Percentiles rank a stretch among this genome's conserved stretches.
These are phyloP conservation scores for Megatriorchis doriae DNA, from an alignment of 2,113 vertebrate species.

Conservation along the genomic window DNA sequence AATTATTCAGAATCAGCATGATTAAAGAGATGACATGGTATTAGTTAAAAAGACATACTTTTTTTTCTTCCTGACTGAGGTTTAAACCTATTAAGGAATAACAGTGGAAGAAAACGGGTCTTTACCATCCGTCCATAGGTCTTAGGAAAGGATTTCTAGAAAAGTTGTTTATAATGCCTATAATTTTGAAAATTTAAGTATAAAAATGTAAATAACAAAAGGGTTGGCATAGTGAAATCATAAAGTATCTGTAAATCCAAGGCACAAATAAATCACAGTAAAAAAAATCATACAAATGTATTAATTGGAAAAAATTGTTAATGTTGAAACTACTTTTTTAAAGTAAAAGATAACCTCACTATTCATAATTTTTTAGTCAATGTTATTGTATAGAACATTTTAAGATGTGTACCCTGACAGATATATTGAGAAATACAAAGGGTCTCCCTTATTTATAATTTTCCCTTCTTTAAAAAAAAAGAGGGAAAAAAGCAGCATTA, in stretches of 20 bases:
- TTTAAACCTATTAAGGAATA: conserved; percentile 71
- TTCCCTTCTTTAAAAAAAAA: neutral
- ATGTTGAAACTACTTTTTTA: conserved; percentile 21
- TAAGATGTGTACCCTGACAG: neutral
- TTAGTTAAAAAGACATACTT: conserved; percentile 73
- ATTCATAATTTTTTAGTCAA: neutral
- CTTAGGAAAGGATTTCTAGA: conserved; percentile 37
- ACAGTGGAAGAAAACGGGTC: neutral
- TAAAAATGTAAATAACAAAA: conserved; percentile 41
- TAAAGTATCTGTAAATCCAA: conserved; percentile 24
- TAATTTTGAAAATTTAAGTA: conserved; percentile 50
- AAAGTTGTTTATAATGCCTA: conserved; percentile 52
- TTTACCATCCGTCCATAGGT: neutral
- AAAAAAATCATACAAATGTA: conserved; percentile 6
- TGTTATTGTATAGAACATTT: neutral
- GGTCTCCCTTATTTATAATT: neutral
- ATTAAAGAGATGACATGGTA: conserved; percentile 79
- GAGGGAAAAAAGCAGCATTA: neutral
- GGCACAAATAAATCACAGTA: conserved; percentile 20
- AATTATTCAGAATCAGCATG: conserved; percentile 79
- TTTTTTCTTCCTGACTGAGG: neutral
- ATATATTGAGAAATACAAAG: neutral
- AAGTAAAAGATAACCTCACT: neutral
- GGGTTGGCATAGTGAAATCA: neutral
- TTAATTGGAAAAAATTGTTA: neutral